Percentiles rank a stretch among this genome's conserved stretches.
Evolutionary conservation across 2,888 invertebrate genomes (phyloP).

Genomic region (Drosophila colorata): DNA sequence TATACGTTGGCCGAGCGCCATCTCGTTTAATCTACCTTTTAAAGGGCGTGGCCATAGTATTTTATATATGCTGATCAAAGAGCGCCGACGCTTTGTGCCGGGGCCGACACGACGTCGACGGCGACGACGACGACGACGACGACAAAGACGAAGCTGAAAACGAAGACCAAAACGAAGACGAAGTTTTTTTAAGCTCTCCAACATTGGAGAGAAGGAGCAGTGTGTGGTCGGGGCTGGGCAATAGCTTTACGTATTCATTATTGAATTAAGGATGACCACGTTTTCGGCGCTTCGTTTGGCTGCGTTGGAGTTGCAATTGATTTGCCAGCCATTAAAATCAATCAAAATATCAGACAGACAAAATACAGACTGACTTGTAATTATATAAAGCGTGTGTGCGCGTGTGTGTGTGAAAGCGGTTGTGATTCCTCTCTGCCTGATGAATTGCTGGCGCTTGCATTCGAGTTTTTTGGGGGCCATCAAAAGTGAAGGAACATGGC

Average conservation of each 20-base stretch:
- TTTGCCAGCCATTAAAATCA: conserved; percentile 78
- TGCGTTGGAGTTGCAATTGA: conserved; percentile 64
- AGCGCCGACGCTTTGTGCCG: conserved; percentile 83
- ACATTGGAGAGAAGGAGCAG: conserved; percentile 11
- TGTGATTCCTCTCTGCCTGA: conserved; percentile 24
- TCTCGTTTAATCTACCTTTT: conserved; percentile 85
- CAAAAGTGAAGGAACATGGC: conserved; percentile 45
- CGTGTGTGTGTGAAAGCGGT: conserved; percentile 50
- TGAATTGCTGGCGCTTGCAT: conserved; percentile 47
- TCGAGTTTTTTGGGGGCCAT: conserved; percentile 26
- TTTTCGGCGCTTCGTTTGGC: conserved; percentile 69
- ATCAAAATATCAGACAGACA: conserved; percentile 64
- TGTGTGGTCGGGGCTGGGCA: conserved; percentile 60
- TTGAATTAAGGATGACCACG: conserved; percentile 82
- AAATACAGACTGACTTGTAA: conserved; percentile 1
- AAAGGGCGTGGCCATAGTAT: conserved; percentile 85
- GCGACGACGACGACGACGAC: conserved; percentile 25
- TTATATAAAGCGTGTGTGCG: conserved; percentile 15
- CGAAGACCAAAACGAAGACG: conserved; percentile 17
- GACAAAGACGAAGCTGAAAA: conserved; percentile 34
- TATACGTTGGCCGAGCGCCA: conserved; percentile 84
- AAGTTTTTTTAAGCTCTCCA: conserved; percentile 22
- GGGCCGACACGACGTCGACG: conserved; percentile 67
- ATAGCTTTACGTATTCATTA: conserved; percentile 74
- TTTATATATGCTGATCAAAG: conserved; percentile 85